Conservation (phyloP, 2,797 vertebrate species). For the Picus viridis region DNA sequence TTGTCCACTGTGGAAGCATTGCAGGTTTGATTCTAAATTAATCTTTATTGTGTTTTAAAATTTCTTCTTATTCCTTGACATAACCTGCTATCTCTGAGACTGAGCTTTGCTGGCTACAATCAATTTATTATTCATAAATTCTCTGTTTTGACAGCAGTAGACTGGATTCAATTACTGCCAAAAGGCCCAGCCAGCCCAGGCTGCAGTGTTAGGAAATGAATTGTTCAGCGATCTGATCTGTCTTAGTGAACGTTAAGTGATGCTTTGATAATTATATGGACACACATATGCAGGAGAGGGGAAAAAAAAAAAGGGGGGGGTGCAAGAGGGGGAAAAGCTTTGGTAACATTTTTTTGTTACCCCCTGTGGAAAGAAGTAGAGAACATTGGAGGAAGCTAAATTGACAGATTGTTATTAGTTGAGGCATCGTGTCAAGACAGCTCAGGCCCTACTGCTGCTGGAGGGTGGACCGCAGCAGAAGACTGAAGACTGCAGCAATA, state of each 20-base stretch:
- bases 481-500: slow-evolving; percentile 53
- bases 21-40: slow-evolving; percentile 53
- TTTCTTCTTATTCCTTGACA: slow-evolving; percentile 59
- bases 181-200: slow-evolving; percentile 60
- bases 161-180: slow-evolving; percentile 72
- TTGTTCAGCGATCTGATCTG: slow-evolving; percentile 53
- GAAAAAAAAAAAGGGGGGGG: not conserved
- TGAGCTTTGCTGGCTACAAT: slow-evolving; percentile 56
- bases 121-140: slow-evolving; percentile 75
- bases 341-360: slow-evolving; percentile 29
- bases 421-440: not conserved
- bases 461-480: slow-evolving; percentile 31
- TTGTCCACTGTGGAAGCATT: slow-evolving; percentile 39
- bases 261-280: slow-evolving; percentile 72
- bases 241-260: slow-evolving; percentile 36
- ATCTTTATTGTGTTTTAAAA: slow-evolving; percentile 65
- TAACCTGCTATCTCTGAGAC: slow-evolving; percentile 54
- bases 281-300: not conserved
- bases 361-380: not conserved
- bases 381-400: slow-evolving; percentile 28
- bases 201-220: slow-evolving; percentile 64
- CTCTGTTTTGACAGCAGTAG: slow-evolving; percentile 76
- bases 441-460: not conserved
- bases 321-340: not conserved
- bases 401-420: slow-evolving; percentile 6